Base-by-base conservation (phyloP, 2,888 invertebrate species). In the Leucozona laternaria region DNA sequence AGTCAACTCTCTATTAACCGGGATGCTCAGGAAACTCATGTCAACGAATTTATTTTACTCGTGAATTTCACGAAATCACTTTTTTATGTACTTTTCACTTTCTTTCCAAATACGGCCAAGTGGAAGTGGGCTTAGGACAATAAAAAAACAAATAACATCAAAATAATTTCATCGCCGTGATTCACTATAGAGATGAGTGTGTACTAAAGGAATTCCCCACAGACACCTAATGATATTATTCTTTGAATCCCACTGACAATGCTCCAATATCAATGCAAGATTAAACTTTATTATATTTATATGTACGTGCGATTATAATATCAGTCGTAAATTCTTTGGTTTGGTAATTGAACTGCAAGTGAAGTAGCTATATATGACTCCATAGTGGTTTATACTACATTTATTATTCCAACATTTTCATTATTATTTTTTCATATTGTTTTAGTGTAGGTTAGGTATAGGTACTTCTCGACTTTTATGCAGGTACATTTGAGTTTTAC, bases 321-420 rank as follows among this genome's bases (percentile, higher is more conserved):
- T 37, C n/a, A 15, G 68, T 68, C 79, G 68, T 83, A 83, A 83
- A 79, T 31, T 57, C 25, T 31, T 43, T 40, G 68, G 79, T 73
- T 79, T 83, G 62, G 50, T 53, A 62, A 31, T 55, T 83, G 72
- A 66, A 48, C 48, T 58, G 34, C 77, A 66, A 58, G 81, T 66
- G 13, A 66, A 66, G 66, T 66, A 66, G 40, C 37, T 53, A 31
- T 28, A 28, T 28, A 25, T 45, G 37, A 62, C 57, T 66, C 13
- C 50, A 34, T 20, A 17, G 4, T 28, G 17, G 17, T 28, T 45
- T 48, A n/a, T n/a, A n/a, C n/a, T 37, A n/a, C 34, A 50, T 53
- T 37, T 68, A 50, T 20, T 31, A 50, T 34, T 50, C 45, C 68
- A 68, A 37, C 37, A 53, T 68, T 68, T 68, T 68, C 53, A 66